Conservation (phyloP, 2,113 vertebrate genomes). For the Brachypodius melanocephalos region DNA sequence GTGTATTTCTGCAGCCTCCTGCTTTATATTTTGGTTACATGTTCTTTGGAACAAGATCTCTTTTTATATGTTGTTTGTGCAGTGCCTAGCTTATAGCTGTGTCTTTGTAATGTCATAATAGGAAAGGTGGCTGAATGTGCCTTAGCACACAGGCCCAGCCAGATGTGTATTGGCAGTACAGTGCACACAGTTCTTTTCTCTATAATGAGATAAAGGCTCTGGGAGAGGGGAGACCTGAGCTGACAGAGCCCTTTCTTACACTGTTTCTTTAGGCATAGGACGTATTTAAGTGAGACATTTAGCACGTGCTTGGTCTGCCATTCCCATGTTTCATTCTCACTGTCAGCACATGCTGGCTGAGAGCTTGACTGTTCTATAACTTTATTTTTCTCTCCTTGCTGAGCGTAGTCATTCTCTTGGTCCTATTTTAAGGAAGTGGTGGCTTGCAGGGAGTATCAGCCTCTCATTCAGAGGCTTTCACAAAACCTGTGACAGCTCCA, state of each 20-base stretch:
- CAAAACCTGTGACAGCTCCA: neutral
- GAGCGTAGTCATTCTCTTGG: neutral
- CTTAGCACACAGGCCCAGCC: rapidly evolving
- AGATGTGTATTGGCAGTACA: rapidly evolving
- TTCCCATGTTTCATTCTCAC: neutral
- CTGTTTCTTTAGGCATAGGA: neutral
- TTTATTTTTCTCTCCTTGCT: neutral
- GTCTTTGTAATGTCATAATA: neutral
- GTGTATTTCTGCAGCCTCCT: neutral
- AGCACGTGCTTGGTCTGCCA: neutral
- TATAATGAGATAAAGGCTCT: neutral
- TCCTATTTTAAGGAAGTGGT: neutral
- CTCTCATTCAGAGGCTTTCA: neutral
- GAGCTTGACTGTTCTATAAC: neutral
- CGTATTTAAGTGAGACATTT: neutral
- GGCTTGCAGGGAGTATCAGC: neutral
- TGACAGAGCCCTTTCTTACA: neutral
- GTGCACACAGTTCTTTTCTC: neutral
- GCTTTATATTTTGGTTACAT: neutral
- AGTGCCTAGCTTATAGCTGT: neutral
- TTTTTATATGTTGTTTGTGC: neutral
- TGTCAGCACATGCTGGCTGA: neutral
- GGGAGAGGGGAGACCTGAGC: neutral
- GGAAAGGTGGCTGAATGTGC: neutral
- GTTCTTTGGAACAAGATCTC: neutral